phyloP scores from a whole-genome alignment of 2,113 vertebrate genomes.

The Hippocampus comes region DNA sequence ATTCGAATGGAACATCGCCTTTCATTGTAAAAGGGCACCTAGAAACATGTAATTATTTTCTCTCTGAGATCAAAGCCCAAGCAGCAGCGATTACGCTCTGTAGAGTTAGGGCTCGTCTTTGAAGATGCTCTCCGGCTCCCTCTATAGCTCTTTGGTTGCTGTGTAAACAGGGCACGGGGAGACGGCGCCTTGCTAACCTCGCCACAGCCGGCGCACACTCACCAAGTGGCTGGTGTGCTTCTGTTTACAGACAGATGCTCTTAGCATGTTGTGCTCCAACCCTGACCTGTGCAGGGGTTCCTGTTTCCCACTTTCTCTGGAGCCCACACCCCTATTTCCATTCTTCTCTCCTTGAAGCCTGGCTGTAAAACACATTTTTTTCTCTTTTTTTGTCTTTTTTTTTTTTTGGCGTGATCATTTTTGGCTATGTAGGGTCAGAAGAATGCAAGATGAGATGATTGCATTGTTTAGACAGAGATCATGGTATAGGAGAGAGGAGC shows the following conservation, averaged over 20 bases:
- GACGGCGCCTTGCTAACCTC: slow-evolving; percentile 35
- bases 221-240: slow-evolving; percentile 48
- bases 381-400: slow-evolving; percentile 5
- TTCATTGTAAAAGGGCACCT: slow-evolving; percentile 64
- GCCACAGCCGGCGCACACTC: slow-evolving; percentile 44
- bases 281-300: slow-evolving; percentile 38
- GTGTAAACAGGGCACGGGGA: slow-evolving; percentile 46
- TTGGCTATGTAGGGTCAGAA: slow-evolving; percentile 44
- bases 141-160: slow-evolving; percentile 58
- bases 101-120: slow-evolving; percentile 64
- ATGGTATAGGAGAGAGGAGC: slow-evolving; percentile 22
- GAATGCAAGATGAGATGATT: slow-evolving; percentile 53
- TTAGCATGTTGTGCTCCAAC: slow-evolving; percentile 34
- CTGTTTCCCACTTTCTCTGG: slow-evolving; percentile 30
- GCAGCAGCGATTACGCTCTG: slow-evolving; percentile 64
- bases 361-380: slow-evolving; percentile 25
- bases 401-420: slow-evolving; percentile 38
- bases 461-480: slow-evolving; percentile 48
- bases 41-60: slow-evolving; percentile 74
- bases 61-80: slow-evolving; percentile 71
- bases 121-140: slow-evolving; percentile 56
- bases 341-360: slow-evolving; percentile 28
- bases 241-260: slow-evolving; percentile 45
- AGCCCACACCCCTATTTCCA: slow-evolving; percentile 14
- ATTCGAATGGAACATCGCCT: slow-evolving; percentile 66